Percentiles rank a stretch among this genome's conserved stretches.
Evolutionary conservation across 2,797 vertebrate genomes (phyloP).

Genomic region (Hybognathus amarus): DNA sequence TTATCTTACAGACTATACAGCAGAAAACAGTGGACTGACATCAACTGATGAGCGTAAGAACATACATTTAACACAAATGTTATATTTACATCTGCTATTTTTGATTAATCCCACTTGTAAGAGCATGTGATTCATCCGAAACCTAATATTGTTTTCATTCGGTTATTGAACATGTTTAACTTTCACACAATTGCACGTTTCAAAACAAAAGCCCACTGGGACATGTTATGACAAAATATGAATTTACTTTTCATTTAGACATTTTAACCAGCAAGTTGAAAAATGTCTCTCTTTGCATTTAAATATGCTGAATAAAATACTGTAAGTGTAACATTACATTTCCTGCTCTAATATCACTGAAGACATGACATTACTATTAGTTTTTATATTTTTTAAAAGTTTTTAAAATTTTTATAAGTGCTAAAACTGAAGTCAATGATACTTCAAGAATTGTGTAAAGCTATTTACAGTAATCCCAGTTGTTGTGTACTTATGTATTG

Average conservation of each 20-base stretch:
- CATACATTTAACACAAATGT: not conserved
- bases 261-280: no score
- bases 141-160: not conserved
- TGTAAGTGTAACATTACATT: not conserved
- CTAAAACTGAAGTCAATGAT: not conserved
- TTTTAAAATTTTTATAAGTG: not conserved
- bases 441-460: not conserved
- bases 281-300: no score
- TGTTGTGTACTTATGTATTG: not conserved
- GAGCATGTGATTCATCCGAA: not conserved
- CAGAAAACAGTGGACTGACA: not conserved
- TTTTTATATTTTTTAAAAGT: no score
- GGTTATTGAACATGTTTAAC: not conserved
- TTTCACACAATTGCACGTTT: not conserved
- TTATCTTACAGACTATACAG: slow-evolving; percentile 16
- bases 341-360: not conserved
- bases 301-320: no score
- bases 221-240: not conserved
- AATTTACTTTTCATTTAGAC: no score
- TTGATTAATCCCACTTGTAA: not conserved
- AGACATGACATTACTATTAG: not conserved
- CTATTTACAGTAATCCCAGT: not conserved
- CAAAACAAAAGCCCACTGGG: not conserved
- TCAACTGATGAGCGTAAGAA: not conserved
- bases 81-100: not conserved